phyloP scores from a whole-genome alignment of 2,888 invertebrate genomes.

The Dicycla oo region DNA sequence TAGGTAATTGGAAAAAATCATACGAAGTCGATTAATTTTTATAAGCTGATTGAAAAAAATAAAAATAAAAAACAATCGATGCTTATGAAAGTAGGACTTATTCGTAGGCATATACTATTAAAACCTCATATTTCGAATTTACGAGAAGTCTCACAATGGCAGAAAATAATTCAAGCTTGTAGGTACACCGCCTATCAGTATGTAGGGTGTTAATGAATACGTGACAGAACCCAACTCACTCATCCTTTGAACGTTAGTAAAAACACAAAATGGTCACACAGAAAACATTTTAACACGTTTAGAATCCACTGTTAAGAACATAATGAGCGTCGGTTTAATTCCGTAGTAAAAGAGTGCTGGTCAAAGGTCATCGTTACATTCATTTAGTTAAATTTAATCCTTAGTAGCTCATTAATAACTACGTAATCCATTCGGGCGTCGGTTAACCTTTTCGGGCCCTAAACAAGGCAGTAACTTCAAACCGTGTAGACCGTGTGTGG shows the following conservation, averaged over 20 bases:
- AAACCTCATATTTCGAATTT: not conserved
- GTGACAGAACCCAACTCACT: slow-evolving; percentile 18
- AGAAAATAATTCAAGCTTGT: not conserved
- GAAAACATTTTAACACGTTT: slow-evolving; percentile 15
- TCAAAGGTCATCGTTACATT: slow-evolving; percentile 45
- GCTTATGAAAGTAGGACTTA: not conserved
- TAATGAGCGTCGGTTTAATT: slow-evolving; percentile 40
- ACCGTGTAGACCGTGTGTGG: slow-evolving; percentile 57
- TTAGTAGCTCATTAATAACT: slow-evolving; percentile 71
- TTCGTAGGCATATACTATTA: not conserved
- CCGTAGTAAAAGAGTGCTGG: slow-evolving; percentile 31
- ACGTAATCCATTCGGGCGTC: slow-evolving; percentile 69
- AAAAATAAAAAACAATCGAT: not conserved
- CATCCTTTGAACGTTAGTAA: slow-evolving; percentile 11
- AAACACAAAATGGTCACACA: slow-evolving; percentile 20
- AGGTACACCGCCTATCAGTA: not conserved
- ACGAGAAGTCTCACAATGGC: not conserved
- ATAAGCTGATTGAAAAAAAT: not conserved
- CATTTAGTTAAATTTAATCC: slow-evolving; percentile 62
- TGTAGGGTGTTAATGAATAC: slow-evolving; percentile 14
- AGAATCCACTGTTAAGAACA: slow-evolving; percentile 14
- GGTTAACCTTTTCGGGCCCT: slow-evolving; percentile 73
- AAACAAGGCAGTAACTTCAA: slow-evolving; percentile 73
- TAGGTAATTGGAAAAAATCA: not conserved
- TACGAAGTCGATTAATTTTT: not conserved